phyloP scores from a whole-genome alignment of 2,797 vertebrate species.

The Telmatherina bonti region DNA sequence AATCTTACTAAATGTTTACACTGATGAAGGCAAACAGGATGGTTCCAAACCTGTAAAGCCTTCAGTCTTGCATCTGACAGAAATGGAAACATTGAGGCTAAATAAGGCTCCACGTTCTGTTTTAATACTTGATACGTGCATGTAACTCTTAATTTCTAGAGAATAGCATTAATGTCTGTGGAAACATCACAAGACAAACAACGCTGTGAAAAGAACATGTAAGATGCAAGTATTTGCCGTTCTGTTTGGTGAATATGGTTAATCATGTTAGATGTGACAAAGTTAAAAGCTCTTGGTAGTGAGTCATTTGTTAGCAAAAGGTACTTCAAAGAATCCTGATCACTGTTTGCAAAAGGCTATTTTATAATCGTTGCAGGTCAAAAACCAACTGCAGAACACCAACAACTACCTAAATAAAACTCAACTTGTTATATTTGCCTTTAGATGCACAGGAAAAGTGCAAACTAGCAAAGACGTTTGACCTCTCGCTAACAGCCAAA shows the following conservation, averaged over 20 bases:
- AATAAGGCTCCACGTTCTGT: not conserved
- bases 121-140: not conserved
- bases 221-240: not conserved
- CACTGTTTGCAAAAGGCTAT: not conserved
- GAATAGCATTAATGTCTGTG: not conserved
- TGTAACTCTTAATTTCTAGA: not conserved
- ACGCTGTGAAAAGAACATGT: not conserved
- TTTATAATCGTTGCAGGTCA: not conserved
- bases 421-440: no score
- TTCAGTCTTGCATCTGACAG: not conserved
- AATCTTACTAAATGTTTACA: no score
- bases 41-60: not conserved
- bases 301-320: conserved; percentile 4
- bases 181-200: conserved; percentile 12
- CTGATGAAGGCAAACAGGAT: no score
- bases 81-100: not conserved
- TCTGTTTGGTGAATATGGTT: conserved; percentile 21
- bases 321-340: conserved; percentile 1
- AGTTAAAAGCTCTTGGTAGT: conserved; percentile 15
- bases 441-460: no score
- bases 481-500: conserved; percentile 2
- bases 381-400: not conserved
- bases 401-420: conserved; percentile 1
- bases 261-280: conserved; percentile 28
- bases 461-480: not conserved